phyloP scores from a whole-genome alignment of 2,888 invertebrate species.

The Patella pellucida region DNA sequence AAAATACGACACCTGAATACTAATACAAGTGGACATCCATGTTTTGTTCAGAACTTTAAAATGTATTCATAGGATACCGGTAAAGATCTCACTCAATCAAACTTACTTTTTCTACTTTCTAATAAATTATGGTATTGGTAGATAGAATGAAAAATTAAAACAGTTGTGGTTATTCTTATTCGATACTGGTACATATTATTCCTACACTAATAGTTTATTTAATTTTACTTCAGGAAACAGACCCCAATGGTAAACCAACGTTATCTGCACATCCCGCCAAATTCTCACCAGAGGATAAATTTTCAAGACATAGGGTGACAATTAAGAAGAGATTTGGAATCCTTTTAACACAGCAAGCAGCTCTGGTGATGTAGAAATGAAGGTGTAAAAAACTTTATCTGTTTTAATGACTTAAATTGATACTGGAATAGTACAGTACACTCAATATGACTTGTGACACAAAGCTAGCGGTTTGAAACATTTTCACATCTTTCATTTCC shows the following conservation, averaged over 20 bases:
- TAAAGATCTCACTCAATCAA: too few relatives aligned
- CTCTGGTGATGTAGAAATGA: conserved; percentile 39
- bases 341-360: conserved; percentile 85
- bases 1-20: too few relatives aligned
- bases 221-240: conserved; percentile 78
- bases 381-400: neutral
- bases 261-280: conserved; percentile 93
- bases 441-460: neutral
- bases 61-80: too few relatives aligned
- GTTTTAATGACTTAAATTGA: neutral
- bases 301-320: conserved; percentile 87
- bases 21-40: too few relatives aligned
- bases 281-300: conserved; percentile 95
- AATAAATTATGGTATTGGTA: too few relatives aligned
- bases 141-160: too few relatives aligned
- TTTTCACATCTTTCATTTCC: too few relatives aligned
- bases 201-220: neutral
- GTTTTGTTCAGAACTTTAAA: too few relatives aligned
- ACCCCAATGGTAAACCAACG: conserved; percentile 85
- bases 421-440: neutral
- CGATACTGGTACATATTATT: too few relatives aligned
- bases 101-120: too few relatives aligned
- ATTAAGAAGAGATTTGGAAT: conserved; percentile 92
- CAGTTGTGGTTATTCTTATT: too few relatives aligned
- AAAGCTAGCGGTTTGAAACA: too few relatives aligned